These are phyloP conservation scores for Ceratina australensis DNA, from an alignment of 1,140 invertebrate species.

Conservation along the genomic window DNA sequence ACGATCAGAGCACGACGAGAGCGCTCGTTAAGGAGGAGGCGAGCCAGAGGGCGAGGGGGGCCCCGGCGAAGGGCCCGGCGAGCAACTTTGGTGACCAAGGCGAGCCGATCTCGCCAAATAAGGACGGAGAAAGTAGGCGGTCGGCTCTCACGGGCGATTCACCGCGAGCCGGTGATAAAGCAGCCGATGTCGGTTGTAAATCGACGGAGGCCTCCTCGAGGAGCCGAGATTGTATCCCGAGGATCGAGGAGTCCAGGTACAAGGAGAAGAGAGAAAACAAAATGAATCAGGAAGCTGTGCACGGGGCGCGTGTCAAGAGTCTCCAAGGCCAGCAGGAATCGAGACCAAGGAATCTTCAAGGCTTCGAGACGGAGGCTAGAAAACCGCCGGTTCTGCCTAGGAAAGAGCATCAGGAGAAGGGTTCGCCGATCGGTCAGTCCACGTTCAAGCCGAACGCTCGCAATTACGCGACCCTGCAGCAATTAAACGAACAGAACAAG, in stretches of 20 bases:
- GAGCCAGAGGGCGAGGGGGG: slow-evolving; percentile 35
- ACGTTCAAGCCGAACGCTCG: slow-evolving; percentile 63
- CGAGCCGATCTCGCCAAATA: slow-evolving; percentile 68
- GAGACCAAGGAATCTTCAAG: slow-evolving; percentile 35
- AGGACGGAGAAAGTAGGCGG: slow-evolving; percentile 70
- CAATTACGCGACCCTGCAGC: slow-evolving; percentile 47
- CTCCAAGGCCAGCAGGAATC: slow-evolving; percentile 54
- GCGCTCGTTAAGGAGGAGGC: slow-evolving; percentile 60
- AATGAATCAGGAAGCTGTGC: slow-evolving; percentile 37
- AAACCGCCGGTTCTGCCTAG: slow-evolving; percentile 36
- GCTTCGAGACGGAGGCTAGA: slow-evolving; percentile 20
- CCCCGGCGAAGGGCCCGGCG: slow-evolving; percentile 48
- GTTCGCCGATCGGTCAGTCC: slow-evolving; percentile 34
- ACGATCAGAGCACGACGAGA: slow-evolving; percentile 46
- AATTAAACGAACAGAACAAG: slow-evolving; percentile 54
- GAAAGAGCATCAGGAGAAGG: not conserved
- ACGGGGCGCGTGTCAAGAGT: slow-evolving; percentile 47
- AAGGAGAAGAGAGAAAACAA: slow-evolving; percentile 29
- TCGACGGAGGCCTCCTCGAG: slow-evolving; percentile 44
- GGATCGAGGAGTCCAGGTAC: slow-evolving; percentile 28
- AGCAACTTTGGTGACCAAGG: slow-evolving; percentile 49
- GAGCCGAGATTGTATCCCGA: slow-evolving; percentile 31
- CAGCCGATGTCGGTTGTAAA: slow-evolving; percentile 53
- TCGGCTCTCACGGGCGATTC: slow-evolving; percentile 48
- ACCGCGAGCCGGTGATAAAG: slow-evolving; percentile 46